Evolutionary conservation across 2,888 invertebrate species (phyloP), one percentile per base, ranked within the genome.

Genomic region (Polyommatus iphigenia): DNA sequence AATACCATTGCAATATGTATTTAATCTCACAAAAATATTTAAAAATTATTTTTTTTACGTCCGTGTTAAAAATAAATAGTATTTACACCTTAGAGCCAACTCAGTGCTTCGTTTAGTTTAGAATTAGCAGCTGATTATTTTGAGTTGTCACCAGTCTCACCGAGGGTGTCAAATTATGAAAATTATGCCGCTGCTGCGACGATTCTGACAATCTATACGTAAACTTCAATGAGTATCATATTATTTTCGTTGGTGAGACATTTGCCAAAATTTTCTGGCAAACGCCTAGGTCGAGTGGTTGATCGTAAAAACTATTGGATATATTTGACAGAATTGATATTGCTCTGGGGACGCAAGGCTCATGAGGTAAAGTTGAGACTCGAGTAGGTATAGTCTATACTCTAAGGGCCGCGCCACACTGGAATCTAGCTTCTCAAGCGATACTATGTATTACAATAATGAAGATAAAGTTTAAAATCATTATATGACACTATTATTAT

Each of bases 221-320:
- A 54, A 54, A 50, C 50, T 50, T 75, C 75, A 75, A 75, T 54
- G 75, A 75, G 75, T 75, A 24, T 75, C 50, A 73, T 73, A 72
- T 80, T 87, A 89, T 88, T 89, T 89, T 86, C 79, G 87, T 85
- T 84, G 79, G 80, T 79, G 82, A 81, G 82, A 81, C 81, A 79
- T 81, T 85, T 90, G 90, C 90, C 90, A 90, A 90, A 83, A 86
- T 85, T 85, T 84, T 78, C 84, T 84, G 85, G 85, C 85, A 83
- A 79, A 78, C 81, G 79, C 80, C 80, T 81, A 80, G 80, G 78
- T 72, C 73, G 80, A 80, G 78, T 82, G 81, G 82, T 75, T 54
- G 18, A 75, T 75, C 50, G 75, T 54, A 75, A 75, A 75, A 75
- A 75, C 54, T 75, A 75, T 54, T 75, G 54, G 50, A 24, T 29